Percentiles rank a stretch among this genome's conserved stretches.
phyloP scores from a whole-genome alignment of 2,113 vertebrate genomes.

The Otolemur garnettii region DNA sequence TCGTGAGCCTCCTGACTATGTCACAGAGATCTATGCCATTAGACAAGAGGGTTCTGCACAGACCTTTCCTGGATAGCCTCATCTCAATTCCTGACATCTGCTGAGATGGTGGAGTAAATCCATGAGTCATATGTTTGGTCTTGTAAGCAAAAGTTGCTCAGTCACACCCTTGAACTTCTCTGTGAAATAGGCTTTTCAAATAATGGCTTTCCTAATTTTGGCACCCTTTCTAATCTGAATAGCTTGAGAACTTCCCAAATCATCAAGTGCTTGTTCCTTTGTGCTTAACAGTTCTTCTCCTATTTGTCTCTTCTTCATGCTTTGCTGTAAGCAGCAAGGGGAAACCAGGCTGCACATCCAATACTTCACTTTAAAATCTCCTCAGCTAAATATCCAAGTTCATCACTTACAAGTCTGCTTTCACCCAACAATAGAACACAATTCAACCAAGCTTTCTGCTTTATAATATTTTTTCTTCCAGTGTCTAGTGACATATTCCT shows the following conservation, averaged over 20 bases:
- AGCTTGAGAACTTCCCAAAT: not conserved
- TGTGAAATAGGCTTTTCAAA: not conserved
- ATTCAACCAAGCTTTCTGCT: not conserved
- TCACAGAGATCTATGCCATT: not conserved
- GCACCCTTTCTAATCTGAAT: not conserved
- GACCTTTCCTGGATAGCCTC: no score
- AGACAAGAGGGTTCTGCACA: no score
- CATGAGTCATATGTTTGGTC: not conserved
- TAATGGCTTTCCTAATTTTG: not conserved
- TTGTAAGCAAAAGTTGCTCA: not conserved
- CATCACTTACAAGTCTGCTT: not conserved
- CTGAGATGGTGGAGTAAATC: not conserved
- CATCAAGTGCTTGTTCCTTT: not conserved
- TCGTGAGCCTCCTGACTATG: not conserved
- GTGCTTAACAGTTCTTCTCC: not conserved
- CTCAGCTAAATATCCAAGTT: not conserved
- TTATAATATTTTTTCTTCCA: not conserved
- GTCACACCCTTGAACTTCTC: not conserved
- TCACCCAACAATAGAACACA: not conserved
- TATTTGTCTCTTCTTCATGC: not conserved
- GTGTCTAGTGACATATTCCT: not conserved
- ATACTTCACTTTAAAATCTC: not conserved
- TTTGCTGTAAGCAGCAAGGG: not conserved
- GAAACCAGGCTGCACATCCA: not conserved
- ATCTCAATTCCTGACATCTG: not conserved